Evolutionary conservation across 2,888 invertebrate genomes (phyloP), one percentile per base, ranked within the genome.

Genomic region (Melieria omissa): DNA sequence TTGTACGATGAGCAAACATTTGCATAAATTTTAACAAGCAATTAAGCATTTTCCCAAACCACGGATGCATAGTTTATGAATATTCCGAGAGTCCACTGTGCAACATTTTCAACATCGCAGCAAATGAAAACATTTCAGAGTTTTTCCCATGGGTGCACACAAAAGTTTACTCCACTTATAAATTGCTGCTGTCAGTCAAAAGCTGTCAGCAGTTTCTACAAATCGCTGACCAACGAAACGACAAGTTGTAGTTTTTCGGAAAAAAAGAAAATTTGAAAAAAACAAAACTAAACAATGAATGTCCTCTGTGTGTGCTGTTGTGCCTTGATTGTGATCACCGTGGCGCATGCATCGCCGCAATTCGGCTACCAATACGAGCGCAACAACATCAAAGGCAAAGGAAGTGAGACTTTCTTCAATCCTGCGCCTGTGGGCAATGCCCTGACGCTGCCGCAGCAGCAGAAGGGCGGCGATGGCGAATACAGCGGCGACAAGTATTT

Each of bases 401-500:
- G 16, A 46, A 49, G 49, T 7, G 63, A 70, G 3, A 42, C 41
- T n/a, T 70, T 70, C 44, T 64, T 70, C 44, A 64, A 70, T 58
- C 45, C 65, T 14, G 29, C 65, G 7, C 61, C 70, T 6, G 12
- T 9, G 5, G 54, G 46, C 46, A 70, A 70, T 57, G 14, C 63
- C 4, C 12, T 63, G 1, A 4, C 62, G 4, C 14, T 57, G 10
- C 49, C 49, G 29, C 64, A 45, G 9, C 65, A 66, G 14, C 57
- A 46, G 41, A 55, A 47, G 58, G 12, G 14, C 6, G n/a, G 9
- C 0, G 45, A 62, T 4, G 47, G 63, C 45, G 16, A 14, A 41
- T 46, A 14, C 14, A 75, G 77, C 12, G 78, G 76, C 52, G 75
- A 79, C 52, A 78, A 77, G 61, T 80, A 80, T 47, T 55, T 80